Conservation (phyloP, 2,888 invertebrate genomes). For the Drosophila ustulata region DNA sequence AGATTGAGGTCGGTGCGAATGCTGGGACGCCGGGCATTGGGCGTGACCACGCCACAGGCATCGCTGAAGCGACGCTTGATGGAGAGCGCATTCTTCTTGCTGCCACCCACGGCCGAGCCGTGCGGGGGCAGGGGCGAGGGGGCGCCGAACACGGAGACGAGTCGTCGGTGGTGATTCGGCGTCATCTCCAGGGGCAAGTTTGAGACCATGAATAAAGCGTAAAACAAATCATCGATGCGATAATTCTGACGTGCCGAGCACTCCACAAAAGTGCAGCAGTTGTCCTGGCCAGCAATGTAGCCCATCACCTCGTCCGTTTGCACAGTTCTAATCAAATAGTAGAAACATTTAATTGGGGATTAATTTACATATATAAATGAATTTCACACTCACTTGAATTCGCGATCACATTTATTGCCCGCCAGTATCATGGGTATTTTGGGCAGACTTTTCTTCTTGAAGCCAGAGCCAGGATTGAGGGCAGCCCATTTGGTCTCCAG, state of each 20-base stretch:
- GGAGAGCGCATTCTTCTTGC: constrained; percentile 91
- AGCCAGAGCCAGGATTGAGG: constrained; percentile 87
- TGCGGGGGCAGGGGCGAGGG: constrained; percentile 91
- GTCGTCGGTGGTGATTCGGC: constrained; percentile 93
- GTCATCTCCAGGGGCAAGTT: constrained; percentile 95
- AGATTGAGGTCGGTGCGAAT: constrained; percentile 95
- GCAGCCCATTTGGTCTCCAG: constrained; percentile 93
- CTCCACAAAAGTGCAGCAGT: constrained; percentile 92
- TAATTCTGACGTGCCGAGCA: constrained; percentile 93
- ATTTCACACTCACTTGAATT: constrained; percentile 88
- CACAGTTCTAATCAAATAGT: constrained; percentile 87
- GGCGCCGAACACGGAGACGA: constrained; percentile 91
- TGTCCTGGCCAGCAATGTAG: constrained; percentile 92
- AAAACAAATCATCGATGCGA: constrained; percentile 93
- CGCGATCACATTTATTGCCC: constrained; percentile 94
- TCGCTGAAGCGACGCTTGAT: constrained; percentile 93
- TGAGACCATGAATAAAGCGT: constrained; percentile 92
- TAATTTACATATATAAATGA: no score
- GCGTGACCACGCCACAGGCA: constrained; percentile 95
- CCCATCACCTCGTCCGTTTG: constrained; percentile 91
- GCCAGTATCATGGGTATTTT: constrained; percentile 94
- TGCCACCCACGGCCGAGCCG: constrained; percentile 88
- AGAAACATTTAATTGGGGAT: background rate
- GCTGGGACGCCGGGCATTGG: constrained; percentile 94
- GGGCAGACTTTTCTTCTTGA: constrained; percentile 88